Percentiles rank a stretch among this genome's conserved stretches.
These are phyloP conservation scores for Amblyteles armatorius DNA, from an alignment of 2,888 invertebrate species.

Conservation along the genomic window DNA sequence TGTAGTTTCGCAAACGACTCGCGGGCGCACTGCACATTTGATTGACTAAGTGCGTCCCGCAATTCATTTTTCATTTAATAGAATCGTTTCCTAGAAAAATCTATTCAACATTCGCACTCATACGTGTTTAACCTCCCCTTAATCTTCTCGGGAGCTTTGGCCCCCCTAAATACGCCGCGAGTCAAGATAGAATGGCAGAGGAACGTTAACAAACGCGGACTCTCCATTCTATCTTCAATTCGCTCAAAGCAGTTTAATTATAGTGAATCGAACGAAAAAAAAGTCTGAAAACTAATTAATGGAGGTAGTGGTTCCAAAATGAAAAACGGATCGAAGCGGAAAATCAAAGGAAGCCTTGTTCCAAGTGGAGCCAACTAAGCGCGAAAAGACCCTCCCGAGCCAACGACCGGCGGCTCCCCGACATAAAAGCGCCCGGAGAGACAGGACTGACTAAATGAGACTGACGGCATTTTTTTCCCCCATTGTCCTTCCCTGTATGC, in stretches of 20 bases:
- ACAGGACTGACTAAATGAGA: neutral
- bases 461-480: no score
- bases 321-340: slow-evolving; percentile 9
- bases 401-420: neutral
- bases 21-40: no score
- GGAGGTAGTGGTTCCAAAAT: neutral
- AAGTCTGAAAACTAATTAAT: neutral
- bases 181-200: neutral
- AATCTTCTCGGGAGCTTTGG: slow-evolving; percentile 24
- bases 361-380: neutral
- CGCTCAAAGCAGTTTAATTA: neutral
- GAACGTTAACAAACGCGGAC: neutral
- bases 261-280: neutral
- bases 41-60: no score
- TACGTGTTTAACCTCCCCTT: no score
- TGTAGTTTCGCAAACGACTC: slow-evolving; percentile 24
- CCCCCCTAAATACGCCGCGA: neutral
- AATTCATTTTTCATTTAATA: no score
- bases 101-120: no score
- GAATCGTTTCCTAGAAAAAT: no score
- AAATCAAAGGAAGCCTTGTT: slow-evolving; percentile 12
- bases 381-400: neutral
- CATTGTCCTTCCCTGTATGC: no score
- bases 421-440: neutral
- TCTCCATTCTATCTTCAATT: neutral